Evolutionary conservation across 2,113 vertebrate species (phyloP).

Genomic region (Catharus fuscescens): DNA sequence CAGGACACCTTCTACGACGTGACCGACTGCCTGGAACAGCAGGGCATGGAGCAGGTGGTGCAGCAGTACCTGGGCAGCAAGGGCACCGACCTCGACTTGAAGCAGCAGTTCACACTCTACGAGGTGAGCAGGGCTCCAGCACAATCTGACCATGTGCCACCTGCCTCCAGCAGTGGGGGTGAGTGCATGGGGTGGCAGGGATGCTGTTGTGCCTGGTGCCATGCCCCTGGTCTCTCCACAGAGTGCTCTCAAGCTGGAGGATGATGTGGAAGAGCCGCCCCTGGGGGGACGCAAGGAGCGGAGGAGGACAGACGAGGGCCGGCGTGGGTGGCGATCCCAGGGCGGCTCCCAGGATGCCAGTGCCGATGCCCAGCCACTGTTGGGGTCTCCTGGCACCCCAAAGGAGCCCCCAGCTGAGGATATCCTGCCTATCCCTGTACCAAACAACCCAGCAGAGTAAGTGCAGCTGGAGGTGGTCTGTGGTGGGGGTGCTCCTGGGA

Average conservation of each 20-base stretch:
- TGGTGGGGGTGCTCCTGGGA: background rate
- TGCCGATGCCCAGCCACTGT: background rate
- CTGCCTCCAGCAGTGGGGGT: background rate
- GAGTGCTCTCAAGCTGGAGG: conserved; percentile 85
- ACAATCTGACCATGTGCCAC: background rate
- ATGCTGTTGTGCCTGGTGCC: background rate
- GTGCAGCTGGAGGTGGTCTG: background rate
- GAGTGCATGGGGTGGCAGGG: background rate
- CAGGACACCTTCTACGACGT: conserved; percentile 97
- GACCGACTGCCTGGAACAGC: conserved; percentile 91
- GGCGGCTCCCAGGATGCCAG: conserved; percentile 60
- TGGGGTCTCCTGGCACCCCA: background rate
- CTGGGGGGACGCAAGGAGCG: conserved; percentile 80
- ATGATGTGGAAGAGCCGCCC: conserved; percentile 79
- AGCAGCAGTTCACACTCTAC: conserved; percentile 85
- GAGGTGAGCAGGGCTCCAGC: conserved; percentile 73
- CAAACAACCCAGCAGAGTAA: background rate
- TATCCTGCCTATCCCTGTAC: rapidly evolving
- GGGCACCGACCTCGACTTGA: conserved; percentile 82
- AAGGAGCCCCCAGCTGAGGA: background rate
- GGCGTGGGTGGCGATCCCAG: conserved; percentile 79
- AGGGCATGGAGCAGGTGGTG: conserved; percentile 89
- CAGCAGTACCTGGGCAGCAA: conserved; percentile 80
- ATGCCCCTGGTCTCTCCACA: conserved; percentile 1
- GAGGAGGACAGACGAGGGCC: conserved; percentile 85